Evolutionary conservation across 2,113 vertebrate genomes (phyloP), one percentile per base, ranked within the genome.

Genomic region (Leiothrix lutea): DNA sequence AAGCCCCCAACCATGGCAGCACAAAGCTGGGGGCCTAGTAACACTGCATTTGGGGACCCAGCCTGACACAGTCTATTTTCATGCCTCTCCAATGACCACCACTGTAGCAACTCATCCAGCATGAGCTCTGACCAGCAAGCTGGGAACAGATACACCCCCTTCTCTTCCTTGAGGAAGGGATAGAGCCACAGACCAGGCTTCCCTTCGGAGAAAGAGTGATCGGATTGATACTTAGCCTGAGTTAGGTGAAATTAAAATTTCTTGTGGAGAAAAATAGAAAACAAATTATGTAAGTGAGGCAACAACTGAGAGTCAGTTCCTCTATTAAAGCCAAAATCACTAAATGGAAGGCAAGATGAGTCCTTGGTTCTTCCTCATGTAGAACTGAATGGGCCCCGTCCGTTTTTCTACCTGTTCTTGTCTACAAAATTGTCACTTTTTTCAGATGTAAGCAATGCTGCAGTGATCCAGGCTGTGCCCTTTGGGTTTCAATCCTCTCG

Each of bases 1-100:
- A 18, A 85, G 40, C 4, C 9, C 10, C 4, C 2, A 5, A 1
- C 25, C 24, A 4, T 0, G 8, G 31, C 42, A 80, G 36, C 47
- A 35, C 15, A 29, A 20, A 47, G 9, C 33, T 78, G 70, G 60
- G 20, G 35, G 31, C 16, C 56, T n/a, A 13, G 14, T 16, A 50
- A 26, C 12, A 18, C 19, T 53, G 57, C 1, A 1, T 36, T 8
- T 89, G 47, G 20, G 44, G 7, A 45, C 4, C 18, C 36, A 74
- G 61, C 19, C 56, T 33, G 56, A 62, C 53, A 62, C 35, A 16
- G 9, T 8, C 13, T 16, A n/a, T 58, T 80, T 80, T 69, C 35
- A 38, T 1, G 4, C 13, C 15, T 64, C 38, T 77, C 18, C 53
- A 54, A 1, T 64, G 48, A 20, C 29, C 18, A 14, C 69, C 44